Percentiles rank a stretch among this genome's conserved stretches.
Evolutionary conservation across 2,888 invertebrate genomes (phyloP).

Genomic region (Coleophora flavipennella): DNA sequence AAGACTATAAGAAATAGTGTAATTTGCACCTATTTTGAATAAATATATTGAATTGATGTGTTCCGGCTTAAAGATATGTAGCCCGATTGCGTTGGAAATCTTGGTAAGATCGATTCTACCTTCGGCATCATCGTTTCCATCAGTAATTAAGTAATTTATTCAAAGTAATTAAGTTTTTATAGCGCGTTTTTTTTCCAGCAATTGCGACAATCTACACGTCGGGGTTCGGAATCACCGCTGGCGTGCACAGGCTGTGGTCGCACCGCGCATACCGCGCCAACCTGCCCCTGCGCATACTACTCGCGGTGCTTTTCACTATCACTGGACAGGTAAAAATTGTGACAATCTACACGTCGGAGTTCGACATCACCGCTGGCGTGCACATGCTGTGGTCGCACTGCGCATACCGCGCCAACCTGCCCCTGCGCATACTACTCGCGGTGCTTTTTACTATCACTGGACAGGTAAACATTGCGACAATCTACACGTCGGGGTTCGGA

Average conservation of each 20-base stretch:
- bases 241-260: constrained; percentile 86
- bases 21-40: too few relatives aligned
- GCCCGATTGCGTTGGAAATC: too few relatives aligned
- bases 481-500: constrained; percentile 84
- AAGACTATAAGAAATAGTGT: too few relatives aligned
- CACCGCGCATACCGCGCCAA: constrained; percentile 85
- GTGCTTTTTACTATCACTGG: constrained; percentile 85
- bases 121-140: too few relatives aligned
- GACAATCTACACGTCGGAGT: constrained; percentile 79
- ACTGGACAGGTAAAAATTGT: constrained; percentile 82
- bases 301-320: constrained; percentile 82
- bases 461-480: constrained; percentile 72
- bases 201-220: constrained; percentile 61
- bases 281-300: constrained; percentile 77
- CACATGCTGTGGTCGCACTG: constrained; percentile 87
- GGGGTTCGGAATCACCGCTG: constrained; percentile 88
- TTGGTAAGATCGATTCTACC: too few relatives aligned
- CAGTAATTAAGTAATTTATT: too few relatives aligned
- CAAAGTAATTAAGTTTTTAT: too few relatives aligned
- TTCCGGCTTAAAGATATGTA: too few relatives aligned
- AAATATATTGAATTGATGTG: too few relatives aligned
- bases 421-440: constrained; percentile 77
- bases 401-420: constrained; percentile 83
- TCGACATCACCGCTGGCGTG: constrained; percentile 87
- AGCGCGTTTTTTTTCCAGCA: constrained; percentile 27